Base-by-base conservation (phyloP, 92 coral and sea anemone species). In the Porites divaricata region DNA sequence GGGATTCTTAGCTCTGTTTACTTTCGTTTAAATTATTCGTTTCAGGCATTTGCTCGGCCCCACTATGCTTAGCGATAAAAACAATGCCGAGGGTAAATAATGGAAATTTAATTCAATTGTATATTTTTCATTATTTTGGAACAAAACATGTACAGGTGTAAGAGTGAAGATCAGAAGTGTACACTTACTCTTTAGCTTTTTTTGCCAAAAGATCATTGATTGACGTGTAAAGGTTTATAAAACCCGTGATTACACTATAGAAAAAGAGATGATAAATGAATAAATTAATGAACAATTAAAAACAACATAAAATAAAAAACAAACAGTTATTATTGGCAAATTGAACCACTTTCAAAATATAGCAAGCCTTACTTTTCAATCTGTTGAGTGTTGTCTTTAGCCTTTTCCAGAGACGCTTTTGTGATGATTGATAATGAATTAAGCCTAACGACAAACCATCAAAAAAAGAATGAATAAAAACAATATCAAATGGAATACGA, bases 351-450 rank as follows among this genome's bases (percentile, higher is more conserved):
- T 54, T 11, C 13, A 69, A 0, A 69, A 12, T 54, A 2, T 7
- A 57, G 25, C 28, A 35, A 26, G 19, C 9, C 87, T 86, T 86
- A 94, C 99, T 81, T 82, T 75, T 93, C 88, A 14, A 96, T 81
- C 28, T 91, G 93, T 54, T 89, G 76, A 0, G 89, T 85, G 72
- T 93, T 95, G 75, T 89, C 80, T 51, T 77, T 74, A 51, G 98
- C 96, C 13, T 81, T 81, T 12, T 59, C 71, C 51, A 85, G 80
- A 0, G 96, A 90, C 50, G 73, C 86, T 65, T 89, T 96, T 25
- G 98, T 87, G 23, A 87, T 84, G 23, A 10, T 24, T 1, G 92
- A 87, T 80, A 96, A 71, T 26, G 83, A 23, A 26, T 77, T 59
- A 54, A 96, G 88, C 61, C 99, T 96, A 75, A 49, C 23, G 78